Conservation (phyloP, 2,797 vertebrate species). For the Micropoecilia bifurca region DNA sequence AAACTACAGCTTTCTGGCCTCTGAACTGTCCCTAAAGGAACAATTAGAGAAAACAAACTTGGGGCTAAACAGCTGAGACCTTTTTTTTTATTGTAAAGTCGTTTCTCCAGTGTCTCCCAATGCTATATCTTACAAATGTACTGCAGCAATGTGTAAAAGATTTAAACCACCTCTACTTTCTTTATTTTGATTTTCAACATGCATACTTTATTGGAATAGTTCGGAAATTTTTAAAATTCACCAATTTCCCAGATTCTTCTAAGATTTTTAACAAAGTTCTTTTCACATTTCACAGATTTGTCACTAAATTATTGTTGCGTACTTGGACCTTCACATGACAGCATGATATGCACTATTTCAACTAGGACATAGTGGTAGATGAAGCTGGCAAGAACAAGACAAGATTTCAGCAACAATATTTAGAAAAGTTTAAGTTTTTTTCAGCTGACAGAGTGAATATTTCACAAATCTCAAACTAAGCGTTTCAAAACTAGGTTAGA, state of each 20-base stretch:
- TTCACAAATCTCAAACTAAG: background rate
- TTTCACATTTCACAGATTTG: background rate
- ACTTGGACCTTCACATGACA: background rate
- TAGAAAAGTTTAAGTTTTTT: background rate
- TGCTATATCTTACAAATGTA: conserved; percentile 2
- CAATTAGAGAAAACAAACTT: conserved; percentile 11
- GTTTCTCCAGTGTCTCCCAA: background rate
- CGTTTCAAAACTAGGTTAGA: too few species aligned
- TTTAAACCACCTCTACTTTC: background rate
- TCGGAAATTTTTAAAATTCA: background rate
- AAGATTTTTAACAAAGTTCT: background rate
- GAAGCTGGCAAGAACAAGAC: background rate
- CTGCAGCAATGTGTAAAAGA: background rate
- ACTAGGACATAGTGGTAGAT: background rate
- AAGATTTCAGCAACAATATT: background rate
- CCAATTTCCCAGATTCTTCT: background rate
- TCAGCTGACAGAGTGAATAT: background rate
- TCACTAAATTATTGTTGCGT: background rate
- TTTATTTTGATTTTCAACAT: background rate
- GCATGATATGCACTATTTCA: background rate
- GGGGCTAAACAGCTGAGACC: background rate
- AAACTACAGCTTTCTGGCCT: background rate
- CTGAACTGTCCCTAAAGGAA: conserved; percentile 8
- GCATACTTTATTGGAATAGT: background rate
- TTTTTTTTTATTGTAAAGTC: background rate